phyloP scores from a whole-genome alignment of 2,113 vertebrate genomes.

The Lycaon pictus region DNA sequence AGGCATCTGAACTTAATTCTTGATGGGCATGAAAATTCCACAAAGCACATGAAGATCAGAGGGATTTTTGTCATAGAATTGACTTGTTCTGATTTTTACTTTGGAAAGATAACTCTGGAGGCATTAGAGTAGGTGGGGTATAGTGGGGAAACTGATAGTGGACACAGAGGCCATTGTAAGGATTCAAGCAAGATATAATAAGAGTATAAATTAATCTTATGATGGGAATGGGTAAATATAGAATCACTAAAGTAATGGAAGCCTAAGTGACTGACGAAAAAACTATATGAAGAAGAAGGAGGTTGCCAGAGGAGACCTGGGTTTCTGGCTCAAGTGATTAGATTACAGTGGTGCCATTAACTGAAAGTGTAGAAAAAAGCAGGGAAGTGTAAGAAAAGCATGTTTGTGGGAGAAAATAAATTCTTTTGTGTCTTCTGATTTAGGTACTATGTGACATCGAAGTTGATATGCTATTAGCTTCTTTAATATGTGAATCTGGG shows the following conservation, averaged over 20 bases:
- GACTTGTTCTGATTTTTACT: conserved; percentile 49
- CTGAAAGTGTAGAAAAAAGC: not conserved
- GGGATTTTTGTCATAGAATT: not conserved
- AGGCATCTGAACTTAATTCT: conserved; percentile 1
- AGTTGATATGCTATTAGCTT: not conserved
- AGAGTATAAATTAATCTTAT: not conserved
- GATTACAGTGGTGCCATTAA: not conserved
- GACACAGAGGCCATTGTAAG: not conserved
- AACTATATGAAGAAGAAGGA: not conserved
- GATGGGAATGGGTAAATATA: not conserved
- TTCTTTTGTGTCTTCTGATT: not conserved
- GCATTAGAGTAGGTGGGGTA: not conserved
- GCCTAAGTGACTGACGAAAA: not conserved
- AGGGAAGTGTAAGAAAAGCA: not conserved
- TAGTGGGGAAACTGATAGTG: not conserved
- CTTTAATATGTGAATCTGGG: not conserved
- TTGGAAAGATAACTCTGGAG: not conserved
- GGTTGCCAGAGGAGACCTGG: not conserved
- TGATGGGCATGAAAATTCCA: not conserved
- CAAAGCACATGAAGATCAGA: not conserved
- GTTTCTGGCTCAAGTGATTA: not conserved
- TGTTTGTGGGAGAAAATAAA: not conserved
- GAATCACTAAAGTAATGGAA: not conserved
- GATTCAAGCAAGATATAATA: conserved; percentile 17
- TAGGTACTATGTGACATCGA: not conserved